phyloP scores from a whole-genome alignment of 2,113 vertebrate species.

The Brachypteracias leptosomus region DNA sequence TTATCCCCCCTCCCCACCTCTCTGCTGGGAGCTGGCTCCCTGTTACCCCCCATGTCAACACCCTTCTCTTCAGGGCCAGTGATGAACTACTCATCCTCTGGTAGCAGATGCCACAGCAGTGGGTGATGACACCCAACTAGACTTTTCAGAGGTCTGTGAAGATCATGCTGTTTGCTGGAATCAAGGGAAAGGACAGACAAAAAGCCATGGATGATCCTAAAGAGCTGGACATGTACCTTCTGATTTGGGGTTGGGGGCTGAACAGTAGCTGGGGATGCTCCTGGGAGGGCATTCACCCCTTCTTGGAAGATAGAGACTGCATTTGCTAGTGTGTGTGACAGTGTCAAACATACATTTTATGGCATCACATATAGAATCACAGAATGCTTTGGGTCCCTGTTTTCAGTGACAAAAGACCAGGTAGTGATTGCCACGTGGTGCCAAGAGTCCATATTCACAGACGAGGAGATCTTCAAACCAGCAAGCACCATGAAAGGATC shows the following conservation, averaged over 20 bases:
- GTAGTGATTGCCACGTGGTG: neutral
- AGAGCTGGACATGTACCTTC: neutral
- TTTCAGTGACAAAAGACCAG: neutral
- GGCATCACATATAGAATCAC: neutral
- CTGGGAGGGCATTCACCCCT: neutral
- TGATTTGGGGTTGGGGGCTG: neutral
- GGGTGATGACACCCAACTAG: neutral
- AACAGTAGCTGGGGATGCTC: neutral
- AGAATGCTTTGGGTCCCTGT: no score
- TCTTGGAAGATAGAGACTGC: neutral
- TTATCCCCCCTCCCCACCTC: neutral
- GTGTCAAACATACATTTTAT: neutral
- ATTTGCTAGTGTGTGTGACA: neutral
- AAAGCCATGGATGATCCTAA: neutral
- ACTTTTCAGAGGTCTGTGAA: neutral
- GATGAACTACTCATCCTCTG: neutral
- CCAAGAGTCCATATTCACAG: neutral
- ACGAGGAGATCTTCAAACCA: neutral
- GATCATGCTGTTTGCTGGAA: neutral
- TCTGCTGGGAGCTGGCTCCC: neutral
- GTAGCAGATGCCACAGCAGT: neutral
- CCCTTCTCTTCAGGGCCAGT: neutral
- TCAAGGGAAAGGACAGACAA: neutral
- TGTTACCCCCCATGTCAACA: neutral
- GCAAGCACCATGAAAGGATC: neutral